Conservation (phyloP, 2,888 invertebrate genomes). For the Onthophagus sagittarius region DNA sequence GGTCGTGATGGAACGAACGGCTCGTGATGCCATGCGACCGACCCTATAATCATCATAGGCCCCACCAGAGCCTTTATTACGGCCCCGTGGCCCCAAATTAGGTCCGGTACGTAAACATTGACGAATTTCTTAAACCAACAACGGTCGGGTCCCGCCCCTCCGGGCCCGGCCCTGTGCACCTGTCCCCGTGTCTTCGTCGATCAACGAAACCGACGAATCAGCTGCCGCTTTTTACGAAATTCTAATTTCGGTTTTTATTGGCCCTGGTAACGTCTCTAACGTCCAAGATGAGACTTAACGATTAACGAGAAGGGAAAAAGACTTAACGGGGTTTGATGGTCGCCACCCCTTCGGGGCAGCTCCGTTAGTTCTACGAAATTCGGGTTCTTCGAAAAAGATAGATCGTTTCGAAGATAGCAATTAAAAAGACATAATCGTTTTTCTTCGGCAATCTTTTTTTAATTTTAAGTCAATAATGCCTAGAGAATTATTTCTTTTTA, state of each 20-base stretch:
- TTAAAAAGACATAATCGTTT: background rate
- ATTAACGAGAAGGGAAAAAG: no score
- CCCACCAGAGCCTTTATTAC: slow-evolving; percentile 23
- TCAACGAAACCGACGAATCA: background rate
- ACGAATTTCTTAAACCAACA: slow-evolving; percentile 43
- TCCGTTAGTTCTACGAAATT: background rate
- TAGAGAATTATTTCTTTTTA: background rate
- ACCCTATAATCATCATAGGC: slow-evolving; percentile 42
- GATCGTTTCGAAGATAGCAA: background rate
- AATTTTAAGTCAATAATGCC: background rate
- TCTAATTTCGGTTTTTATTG: slow-evolving; percentile 10
- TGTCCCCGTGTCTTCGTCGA: background rate
- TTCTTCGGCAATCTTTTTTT: background rate
- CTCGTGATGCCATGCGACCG: slow-evolving; percentile 1
- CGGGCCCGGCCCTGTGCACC: slow-evolving; percentile 26
- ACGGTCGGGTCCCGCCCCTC: slow-evolving; percentile 30
- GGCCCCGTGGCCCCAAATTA: slow-evolving; percentile 34
- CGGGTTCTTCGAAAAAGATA: background rate
- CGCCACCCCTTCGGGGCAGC: no score
- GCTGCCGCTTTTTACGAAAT: slow-evolving; percentile 8
- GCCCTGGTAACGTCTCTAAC: background rate
- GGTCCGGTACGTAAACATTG: slow-evolving; percentile 42
- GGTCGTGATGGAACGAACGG: background rate
- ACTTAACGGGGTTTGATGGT: no score
- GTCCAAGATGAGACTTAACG: no score